Evolutionary conservation across 2,888 invertebrate genomes (phyloP).

Genomic region (Tiphia femorata): DNA sequence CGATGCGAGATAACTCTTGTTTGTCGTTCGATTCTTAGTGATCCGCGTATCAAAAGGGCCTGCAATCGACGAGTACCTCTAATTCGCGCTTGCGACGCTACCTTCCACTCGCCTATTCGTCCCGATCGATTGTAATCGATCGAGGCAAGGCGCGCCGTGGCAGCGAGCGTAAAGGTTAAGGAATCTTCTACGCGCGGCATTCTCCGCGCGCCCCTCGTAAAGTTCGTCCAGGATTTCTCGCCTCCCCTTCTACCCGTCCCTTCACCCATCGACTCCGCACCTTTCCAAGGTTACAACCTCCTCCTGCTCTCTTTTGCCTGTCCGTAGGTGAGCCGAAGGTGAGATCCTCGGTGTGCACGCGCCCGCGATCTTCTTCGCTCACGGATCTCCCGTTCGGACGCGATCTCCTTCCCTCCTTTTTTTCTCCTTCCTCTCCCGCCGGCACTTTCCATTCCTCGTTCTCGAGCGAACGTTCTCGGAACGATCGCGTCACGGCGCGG

Average conservation of each 20-base stretch:
- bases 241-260: background rate
- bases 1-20: no score
- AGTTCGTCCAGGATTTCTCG: slow-evolving; percentile 23
- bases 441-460: slow-evolving; percentile 10
- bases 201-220: slow-evolving; percentile 40
- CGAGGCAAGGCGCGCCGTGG: slow-evolving; percentile 26
- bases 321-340: slow-evolving; percentile 32
- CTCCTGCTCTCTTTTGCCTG: slow-evolving; percentile 21
- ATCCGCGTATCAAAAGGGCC: no score
- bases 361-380: slow-evolving; percentile 53
- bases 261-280: background rate
- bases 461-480: slow-evolving; percentile 43
- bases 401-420: slow-evolving; percentile 24
- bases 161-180: slow-evolving; percentile 43
- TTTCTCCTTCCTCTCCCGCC: slow-evolving; percentile 13
- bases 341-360: slow-evolving; percentile 31
- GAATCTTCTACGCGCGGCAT: slow-evolving; percentile 39
- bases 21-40: no score
- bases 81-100: slow-evolving; percentile 26
- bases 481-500: slow-evolving; percentile 56
- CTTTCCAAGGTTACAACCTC: slow-evolving; percentile 5
- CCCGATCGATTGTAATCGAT: slow-evolving; percentile 46
- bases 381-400: slow-evolving; percentile 48
- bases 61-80: slow-evolving; percentile 10
- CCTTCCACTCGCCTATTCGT: slow-evolving; percentile 24